Evolutionary conservation across 2,888 invertebrate genomes (phyloP), one percentile per base, ranked within the genome.

Genomic region (Drosophila crucigera): DNA sequence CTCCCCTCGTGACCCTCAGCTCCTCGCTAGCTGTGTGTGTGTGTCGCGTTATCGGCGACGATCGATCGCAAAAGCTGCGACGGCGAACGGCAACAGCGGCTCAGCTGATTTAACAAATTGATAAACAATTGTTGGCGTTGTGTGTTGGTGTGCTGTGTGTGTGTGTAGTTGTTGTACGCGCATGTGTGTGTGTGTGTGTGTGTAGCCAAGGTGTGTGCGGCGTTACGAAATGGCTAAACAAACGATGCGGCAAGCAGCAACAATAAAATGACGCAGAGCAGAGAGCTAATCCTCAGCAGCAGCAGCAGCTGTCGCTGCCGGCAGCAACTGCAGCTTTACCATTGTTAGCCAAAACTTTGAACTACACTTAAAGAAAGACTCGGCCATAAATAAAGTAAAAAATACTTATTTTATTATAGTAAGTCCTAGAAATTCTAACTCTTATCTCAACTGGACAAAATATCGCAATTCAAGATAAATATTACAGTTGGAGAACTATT

Each of bases 101-200:
- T 62, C 66, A 78, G 80, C 90, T 90, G 90, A 91, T 90, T 86
- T 83, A 83, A 91, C 85, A 89, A 89, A 87, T 87, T 90, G 90
- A 91, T 91, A 91, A 89, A 82, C 88, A 89, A 89, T 88, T 88
- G 88, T 89, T 91, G 90, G 89, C 85, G 90, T 90, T 90, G 89
- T 62, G 59, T 66, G 47, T 25, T 47, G 47, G 47, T 47, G 47
- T 47, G 47, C 2, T 47, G 4, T 90, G 84, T 62, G 84, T 62
- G 65, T 65, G 66, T 65, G 64, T 64, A 39, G 67, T 28, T 64
- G 53, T 62, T 56, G 68, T 10, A 7, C 58, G 69, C 58, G 30
- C 9, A 16, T 55, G 69, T 63, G 30, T 25, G 53, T 49, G 53
- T 41, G 56, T 49, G 52, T 76, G 77, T 71, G 66, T 52, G 59